Evolutionary conservation across 2,797 vertebrate species (phyloP).

Genomic region (Chloroceryle inda): DNA sequence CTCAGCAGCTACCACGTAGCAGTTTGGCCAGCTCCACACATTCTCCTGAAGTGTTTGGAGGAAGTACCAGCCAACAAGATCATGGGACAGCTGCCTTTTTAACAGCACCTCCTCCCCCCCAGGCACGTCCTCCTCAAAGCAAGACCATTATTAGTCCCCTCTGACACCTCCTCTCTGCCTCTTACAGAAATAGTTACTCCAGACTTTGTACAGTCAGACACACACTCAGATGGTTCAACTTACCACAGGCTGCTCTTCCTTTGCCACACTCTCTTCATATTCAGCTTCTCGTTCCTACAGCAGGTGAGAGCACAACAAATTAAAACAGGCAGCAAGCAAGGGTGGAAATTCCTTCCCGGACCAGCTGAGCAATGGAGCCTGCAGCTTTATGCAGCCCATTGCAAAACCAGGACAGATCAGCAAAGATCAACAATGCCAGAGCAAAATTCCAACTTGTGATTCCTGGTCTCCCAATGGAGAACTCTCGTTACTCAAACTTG

Average conservation of each 20-base stretch:
- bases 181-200: background rate
- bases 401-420: background rate
- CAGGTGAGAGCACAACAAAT: background rate
- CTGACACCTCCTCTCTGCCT: background rate
- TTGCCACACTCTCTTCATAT: conserved; percentile 93
- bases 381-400: background rate
- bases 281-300: conserved; percentile 92
- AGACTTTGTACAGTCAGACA: background rate
- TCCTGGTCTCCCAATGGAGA: background rate
- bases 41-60: background rate
- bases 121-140: background rate
- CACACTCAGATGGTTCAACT: conserved; percentile 52
- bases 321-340: background rate
- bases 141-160: background rate
- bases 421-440: background rate
- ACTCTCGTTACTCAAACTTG: background rate
- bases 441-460: background rate
- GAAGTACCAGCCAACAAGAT: background rate
- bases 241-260: conserved; percentile 92
- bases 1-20: background rate
- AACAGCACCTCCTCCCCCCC: background rate
- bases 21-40: background rate
- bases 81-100: background rate
- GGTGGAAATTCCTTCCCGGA: background rate
- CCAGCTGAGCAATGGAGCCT: background rate